Evolutionary conservation across 1,140 invertebrate species (phyloP), one percentile per base, ranked within the genome.

Genomic region (Ceratitis capitata): DNA sequence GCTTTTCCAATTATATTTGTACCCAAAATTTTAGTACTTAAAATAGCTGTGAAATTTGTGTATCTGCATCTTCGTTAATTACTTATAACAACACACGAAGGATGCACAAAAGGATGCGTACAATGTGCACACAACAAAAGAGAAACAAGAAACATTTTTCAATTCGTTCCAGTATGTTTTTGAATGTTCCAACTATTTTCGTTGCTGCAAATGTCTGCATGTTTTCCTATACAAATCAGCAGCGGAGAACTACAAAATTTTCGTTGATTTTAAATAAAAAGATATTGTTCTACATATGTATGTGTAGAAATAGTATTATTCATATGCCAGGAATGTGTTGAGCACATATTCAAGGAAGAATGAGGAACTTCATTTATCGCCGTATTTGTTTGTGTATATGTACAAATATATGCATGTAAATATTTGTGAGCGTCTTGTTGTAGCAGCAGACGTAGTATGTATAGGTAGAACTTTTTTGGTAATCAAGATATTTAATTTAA

Each of bases 101-200:
- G 69, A 78, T 78, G 69, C 69, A 45, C 35, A 45, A 78, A 78
- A 45, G 32, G 69, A 78, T 78, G 69, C 69, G n/a, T n/a, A 26
- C 64, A 39, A 16, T 69, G 32, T 29, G 32, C 26, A 69, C 35
- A 78, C 69, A 78, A 78, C 69, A 47, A 78, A 16, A 45, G 39
- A 10, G 3, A 39, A 69, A 10, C 14, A n/a, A n/a, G n/a, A n/a
- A n/a, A n/a, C n/a, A n/a, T n/a, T n/a, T n/a, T n/a, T n/a, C n/a
- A n/a, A 45, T 64, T 45, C n/a, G 16, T 35, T 69, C 4, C 19
- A 42, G 64, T 35, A 35, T 56, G 51, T 56, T 56, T 19, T 53
- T 3, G 19, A n/a, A 9, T 7, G 19, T 7, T 56, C 51, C 51
- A 56, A 56, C 9, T n/a, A 14, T 23, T 19, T n/a, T 9, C 14